phyloP scores from a whole-genome alignment of 2,888 invertebrate species.

The Nomada ruficornis region DNA sequence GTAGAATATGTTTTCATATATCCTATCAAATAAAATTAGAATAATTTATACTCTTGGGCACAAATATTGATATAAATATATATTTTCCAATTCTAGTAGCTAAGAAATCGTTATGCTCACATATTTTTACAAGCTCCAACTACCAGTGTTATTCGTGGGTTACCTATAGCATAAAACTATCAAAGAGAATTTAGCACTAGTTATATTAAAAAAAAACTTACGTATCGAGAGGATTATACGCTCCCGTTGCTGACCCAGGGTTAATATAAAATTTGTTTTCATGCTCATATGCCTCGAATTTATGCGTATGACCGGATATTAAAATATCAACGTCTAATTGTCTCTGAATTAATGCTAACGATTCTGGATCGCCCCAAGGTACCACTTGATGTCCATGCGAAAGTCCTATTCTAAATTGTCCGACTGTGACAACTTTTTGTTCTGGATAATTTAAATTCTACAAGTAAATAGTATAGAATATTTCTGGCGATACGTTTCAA shows the following conservation, averaged over 20 bases:
- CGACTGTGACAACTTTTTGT: slow-evolving; percentile 99
- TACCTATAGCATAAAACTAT: too few species aligned
- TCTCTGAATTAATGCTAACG: slow-evolving; percentile 95
- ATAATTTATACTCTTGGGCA: not conserved
- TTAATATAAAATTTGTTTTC: slow-evolving; percentile 99
- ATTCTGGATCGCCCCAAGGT: slow-evolving; percentile 98
- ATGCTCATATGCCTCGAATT: slow-evolving; percentile 99
- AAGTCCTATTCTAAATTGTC: slow-evolving; percentile 98
- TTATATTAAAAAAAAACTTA: slow-evolving; percentile 84
- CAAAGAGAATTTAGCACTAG: too few species aligned
- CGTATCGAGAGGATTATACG: slow-evolving; percentile 96
- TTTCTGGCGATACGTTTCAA: not conserved
- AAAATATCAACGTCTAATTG: slow-evolving; percentile 99
- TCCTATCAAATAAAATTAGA: too few species aligned
- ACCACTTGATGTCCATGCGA: slow-evolving; percentile 99
- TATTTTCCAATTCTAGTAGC: too few species aligned
- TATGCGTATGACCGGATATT: slow-evolving; percentile 99
- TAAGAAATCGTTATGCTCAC: too few species aligned
- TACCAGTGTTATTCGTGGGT: too few species aligned
- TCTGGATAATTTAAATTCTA: slow-evolving; percentile 97
- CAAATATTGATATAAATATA: not conserved
- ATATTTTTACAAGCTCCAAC: too few species aligned
- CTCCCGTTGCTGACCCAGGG: slow-evolving; percentile 99
- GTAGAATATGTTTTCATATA: too few species aligned
- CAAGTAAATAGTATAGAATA: slow-evolving; percentile 63